These are phyloP conservation scores for Clarias gariepinus DNA, from an alignment of 2,113 vertebrate species.

Conservation along the genomic window DNA sequence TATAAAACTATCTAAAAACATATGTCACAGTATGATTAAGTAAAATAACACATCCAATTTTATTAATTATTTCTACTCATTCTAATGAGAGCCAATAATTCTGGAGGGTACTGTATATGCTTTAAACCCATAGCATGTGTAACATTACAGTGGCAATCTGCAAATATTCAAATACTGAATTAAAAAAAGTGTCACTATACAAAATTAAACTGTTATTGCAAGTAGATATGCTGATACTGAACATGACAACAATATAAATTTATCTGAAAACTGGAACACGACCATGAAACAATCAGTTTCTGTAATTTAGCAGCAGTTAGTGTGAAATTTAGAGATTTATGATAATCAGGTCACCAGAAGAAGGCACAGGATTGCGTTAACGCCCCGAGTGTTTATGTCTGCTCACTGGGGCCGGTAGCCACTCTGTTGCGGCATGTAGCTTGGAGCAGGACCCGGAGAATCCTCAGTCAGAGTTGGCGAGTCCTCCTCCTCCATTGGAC, in stretches of 20 bases:
- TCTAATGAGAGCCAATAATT: constrained; percentile 6
- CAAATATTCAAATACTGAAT: background rate
- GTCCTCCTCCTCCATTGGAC: constrained; percentile 67
- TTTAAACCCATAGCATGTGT: background rate
- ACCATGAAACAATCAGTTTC: background rate
- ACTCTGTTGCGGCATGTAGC: constrained; percentile 85
- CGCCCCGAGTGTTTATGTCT: background rate
- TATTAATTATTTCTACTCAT: background rate
- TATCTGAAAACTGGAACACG: background rate
- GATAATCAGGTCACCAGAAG: background rate
- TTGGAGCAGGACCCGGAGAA: constrained; percentile 51
- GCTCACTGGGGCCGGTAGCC: constrained; percentile 88
- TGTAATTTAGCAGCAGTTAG: constrained; percentile 29
- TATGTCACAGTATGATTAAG: background rate
- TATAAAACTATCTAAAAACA: background rate
- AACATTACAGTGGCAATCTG: background rate
- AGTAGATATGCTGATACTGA: background rate
- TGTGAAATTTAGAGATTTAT: constrained; percentile 12
- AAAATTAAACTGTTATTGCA: background rate
- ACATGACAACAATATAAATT: background rate
- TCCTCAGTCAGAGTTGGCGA: constrained; percentile 54
- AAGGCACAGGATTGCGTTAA: constrained; percentile 29
- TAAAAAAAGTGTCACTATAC: background rate
- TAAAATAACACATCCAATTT: background rate
- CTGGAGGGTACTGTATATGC: background rate